phyloP scores from a whole-genome alignment of 2,113 vertebrate species.

The Helogale parvula region DNA sequence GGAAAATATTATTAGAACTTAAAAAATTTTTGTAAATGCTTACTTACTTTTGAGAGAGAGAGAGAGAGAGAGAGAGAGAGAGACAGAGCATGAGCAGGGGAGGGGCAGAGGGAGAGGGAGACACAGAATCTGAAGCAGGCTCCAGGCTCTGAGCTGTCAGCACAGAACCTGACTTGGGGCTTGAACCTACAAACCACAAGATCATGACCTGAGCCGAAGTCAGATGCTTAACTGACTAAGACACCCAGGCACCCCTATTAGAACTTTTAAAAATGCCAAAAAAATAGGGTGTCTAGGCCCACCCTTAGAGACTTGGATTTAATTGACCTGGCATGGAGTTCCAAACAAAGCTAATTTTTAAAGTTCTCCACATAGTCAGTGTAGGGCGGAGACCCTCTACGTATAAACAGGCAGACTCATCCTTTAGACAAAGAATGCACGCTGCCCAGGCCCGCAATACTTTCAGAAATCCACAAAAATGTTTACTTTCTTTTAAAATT shows the following conservation, averaged over 20 bases:
- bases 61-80: no score
- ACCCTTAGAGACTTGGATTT: neutral
- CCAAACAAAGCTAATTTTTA: neutral
- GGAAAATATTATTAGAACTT: constrained; percentile 18
- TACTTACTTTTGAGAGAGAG: no score
- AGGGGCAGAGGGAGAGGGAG: no score
- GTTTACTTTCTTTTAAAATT: neutral
- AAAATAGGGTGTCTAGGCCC: neutral
- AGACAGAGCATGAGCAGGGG: no score
- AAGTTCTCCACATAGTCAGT: neutral
- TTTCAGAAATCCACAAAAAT: neutral
- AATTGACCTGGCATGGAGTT: neutral
- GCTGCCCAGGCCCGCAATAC: neutral
- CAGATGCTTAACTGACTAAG: no score
- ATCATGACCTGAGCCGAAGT: no score
- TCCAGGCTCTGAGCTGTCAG: no score
- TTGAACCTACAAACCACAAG: no score
- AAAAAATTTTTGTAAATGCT: no score
- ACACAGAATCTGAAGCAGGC: no score
- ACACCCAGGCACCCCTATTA: neutral
- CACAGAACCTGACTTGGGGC: no score
- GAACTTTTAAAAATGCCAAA: neutral
- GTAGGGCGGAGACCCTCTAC: neutral
- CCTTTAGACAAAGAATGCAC: rapidly evolving
- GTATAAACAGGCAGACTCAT: neutral